Evolutionary conservation across 2,797 vertebrate species (phyloP).

Genomic region (Brachyalestes nurse): DNA sequence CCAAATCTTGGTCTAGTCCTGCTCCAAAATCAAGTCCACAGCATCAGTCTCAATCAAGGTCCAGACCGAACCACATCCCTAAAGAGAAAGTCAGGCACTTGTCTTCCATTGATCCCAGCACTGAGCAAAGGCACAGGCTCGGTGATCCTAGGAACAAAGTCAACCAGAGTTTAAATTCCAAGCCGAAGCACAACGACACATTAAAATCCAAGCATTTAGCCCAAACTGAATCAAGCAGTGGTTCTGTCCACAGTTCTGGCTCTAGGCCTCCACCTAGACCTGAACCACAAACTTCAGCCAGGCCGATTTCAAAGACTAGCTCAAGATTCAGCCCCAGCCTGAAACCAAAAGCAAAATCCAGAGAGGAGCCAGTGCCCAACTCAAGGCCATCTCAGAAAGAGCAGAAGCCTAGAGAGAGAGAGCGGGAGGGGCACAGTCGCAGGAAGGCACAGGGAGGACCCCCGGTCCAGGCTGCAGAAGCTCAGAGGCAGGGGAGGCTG

Average conservation of each 20-base stretch:
- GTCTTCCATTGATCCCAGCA: constrained; percentile 49
- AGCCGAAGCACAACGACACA: constrained; percentile 56
- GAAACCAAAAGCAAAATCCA: constrained; percentile 64
- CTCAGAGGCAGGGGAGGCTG: constrained; percentile 77
- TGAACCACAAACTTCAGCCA: constrained; percentile 58
- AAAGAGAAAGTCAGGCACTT: constrained; percentile 55
- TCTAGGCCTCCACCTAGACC: constrained; percentile 49
- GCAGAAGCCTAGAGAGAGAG: constrained; percentile 61
- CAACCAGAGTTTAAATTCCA: constrained; percentile 52
- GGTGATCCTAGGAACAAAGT: constrained; percentile 58
- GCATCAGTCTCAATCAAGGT: constrained; percentile 31
- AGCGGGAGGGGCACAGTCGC: constrained; percentile 71
- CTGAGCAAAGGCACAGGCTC: constrained; percentile 56
- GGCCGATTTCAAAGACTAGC: constrained; percentile 53
- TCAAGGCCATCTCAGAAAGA: constrained; percentile 64
- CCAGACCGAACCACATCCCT: constrained; percentile 36
- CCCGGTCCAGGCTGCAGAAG: constrained; percentile 68
- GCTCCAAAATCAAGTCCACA: constrained; percentile 46
- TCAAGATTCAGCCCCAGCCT: constrained; percentile 54
- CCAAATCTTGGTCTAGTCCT: constrained; percentile 55
- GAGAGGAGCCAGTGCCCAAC: constrained; percentile 52
- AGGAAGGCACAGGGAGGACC: constrained; percentile 63
- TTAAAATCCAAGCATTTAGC: constrained; percentile 62
- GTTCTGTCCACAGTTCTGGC: constrained; percentile 48
- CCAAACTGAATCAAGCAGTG: constrained; percentile 49